phyloP scores from a whole-genome alignment of 1,140 invertebrate species.

The Ridgeia piscesae region DNA sequence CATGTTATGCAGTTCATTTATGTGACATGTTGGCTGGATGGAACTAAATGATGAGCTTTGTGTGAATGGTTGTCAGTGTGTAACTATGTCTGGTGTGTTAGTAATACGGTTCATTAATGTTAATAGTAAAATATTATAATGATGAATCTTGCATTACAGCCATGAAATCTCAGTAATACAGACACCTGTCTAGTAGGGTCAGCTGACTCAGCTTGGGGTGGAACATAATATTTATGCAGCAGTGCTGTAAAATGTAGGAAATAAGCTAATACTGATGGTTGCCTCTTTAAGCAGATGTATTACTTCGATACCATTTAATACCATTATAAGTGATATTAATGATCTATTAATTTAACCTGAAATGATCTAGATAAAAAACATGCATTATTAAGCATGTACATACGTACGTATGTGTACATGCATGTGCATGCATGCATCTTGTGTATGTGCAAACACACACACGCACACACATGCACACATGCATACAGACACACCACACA shows the following conservation, averaged over 20 bases:
- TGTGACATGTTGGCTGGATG: neutral
- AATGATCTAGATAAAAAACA: neutral
- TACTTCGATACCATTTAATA: no score
- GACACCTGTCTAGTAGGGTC: no score
- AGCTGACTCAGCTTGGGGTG: no score
- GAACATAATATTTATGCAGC: no score
- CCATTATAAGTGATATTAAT: neutral
- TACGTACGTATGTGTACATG: neutral
- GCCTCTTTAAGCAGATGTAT: no score
- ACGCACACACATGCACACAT: no score
- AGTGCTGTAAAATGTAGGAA: no score
- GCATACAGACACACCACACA: no score
- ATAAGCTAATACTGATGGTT: no score
- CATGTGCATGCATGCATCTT: neutral
- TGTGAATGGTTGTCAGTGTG: neutral
- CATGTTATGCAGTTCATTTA: neutral
- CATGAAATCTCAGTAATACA: no score
- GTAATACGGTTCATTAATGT: neutral
- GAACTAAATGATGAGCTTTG: neutral
- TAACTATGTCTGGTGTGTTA: neutral
- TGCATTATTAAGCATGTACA: neutral
- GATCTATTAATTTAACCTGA: neutral
- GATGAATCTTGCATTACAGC: no score
- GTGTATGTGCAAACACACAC: no score
- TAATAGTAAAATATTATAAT: neutral